A percentile compares a stretch with the other conserved stretches of the same genome.
phyloP scores from a whole-genome alignment of 2,113 vertebrate species.

The Mungos mungo region DNA sequence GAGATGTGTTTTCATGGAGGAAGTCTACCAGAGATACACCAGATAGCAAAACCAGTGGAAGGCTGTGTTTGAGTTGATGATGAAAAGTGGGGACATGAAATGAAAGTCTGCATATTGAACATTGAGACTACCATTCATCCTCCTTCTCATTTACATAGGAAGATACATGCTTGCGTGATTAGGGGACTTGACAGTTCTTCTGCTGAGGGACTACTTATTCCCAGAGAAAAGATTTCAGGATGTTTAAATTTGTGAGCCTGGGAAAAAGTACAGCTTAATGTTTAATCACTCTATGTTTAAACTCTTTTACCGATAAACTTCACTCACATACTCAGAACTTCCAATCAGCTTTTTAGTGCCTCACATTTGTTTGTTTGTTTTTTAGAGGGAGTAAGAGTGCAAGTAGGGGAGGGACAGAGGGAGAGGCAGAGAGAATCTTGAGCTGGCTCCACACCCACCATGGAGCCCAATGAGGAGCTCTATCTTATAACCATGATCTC shows the following conservation, averaged over 20 bases:
- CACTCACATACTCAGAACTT: not conserved
- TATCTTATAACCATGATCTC: too few species aligned
- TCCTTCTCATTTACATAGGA: not conserved
- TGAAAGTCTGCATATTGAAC: not conserved
- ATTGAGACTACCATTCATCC: not conserved
- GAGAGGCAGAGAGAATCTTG: too few species aligned
- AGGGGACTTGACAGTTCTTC: not conserved
- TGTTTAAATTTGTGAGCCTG: not conserved
- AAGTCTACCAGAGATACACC: not conserved
- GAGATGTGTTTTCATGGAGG: not conserved
- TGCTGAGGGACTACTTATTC: not conserved
- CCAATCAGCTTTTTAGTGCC: not conserved
- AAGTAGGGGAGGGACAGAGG: too few species aligned
- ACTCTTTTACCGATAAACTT: not conserved
- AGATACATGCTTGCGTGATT: not conserved
- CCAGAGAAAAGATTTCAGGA: not conserved
- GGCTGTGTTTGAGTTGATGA: not conserved
- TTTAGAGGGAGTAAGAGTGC: too few species aligned
- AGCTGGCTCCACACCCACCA: too few species aligned
- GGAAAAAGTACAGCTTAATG: not conserved
- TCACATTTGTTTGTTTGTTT: not conserved
- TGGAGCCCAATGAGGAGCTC: too few species aligned
- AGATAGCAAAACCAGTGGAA: not conserved
- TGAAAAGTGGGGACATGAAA: not conserved
- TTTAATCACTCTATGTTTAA: not conserved